Evolutionary conservation across 2,888 invertebrate species (phyloP), one percentile per base, ranked within the genome.

Genomic region (Priocnemis perturbator): DNA sequence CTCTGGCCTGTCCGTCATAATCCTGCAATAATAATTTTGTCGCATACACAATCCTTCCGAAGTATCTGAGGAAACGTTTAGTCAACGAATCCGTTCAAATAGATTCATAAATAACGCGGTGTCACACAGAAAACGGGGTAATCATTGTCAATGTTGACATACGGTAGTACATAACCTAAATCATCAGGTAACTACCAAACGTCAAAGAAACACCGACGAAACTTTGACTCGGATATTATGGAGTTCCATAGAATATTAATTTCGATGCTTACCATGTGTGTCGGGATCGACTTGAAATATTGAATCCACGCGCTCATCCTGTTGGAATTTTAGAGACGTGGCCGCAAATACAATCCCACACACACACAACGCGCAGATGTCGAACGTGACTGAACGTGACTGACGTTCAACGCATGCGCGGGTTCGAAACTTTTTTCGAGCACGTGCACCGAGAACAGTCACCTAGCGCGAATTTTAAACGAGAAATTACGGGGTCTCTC

Each of bases 1-100:
- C 97, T 87, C 93, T 94, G 15, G 94, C 94, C 90, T 98, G 97
- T 0, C 97, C 97, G 71, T 95, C 96, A 89, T 94, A 98, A 87
- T 98, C 97, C 95, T 95, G 48, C 20, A 79, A 67, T 7, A 37
- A 37, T 11, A 37, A 37, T 37, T 37, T 37, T 37, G 37, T 37
- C 53, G 63, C 52, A 4, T 26, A 52, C 14, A 5, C 47, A 14
- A 53, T 15, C 45, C 21, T 15, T 3, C n/a, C 45, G 4, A 20
- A 21, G 14, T 11, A 37, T 5, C 11, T 11, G 1, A 7, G 14
- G 7, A 37, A 3, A 11, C 11, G 11, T 37, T 11, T 37, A 37
- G 5, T 26, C 5, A 37, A 3, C 7, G 37, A 1, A 37, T 37
- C 7, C 11, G 2, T 37, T 2, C 7, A 11, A 9, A 9, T 37